phyloP scores from a whole-genome alignment of 2,113 vertebrate species.

The Ciconia boyciana region DNA sequence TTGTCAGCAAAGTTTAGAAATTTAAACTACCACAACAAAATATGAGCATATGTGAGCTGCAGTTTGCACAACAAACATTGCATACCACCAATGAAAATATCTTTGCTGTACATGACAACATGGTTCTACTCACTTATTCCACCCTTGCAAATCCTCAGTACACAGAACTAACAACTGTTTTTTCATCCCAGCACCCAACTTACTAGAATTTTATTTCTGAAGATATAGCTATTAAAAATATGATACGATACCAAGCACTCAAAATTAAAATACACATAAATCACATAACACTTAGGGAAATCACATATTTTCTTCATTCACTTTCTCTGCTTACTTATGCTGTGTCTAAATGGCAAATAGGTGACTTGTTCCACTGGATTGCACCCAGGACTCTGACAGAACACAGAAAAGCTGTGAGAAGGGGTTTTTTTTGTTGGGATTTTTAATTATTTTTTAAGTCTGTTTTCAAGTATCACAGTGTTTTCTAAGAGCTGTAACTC shows the following conservation, averaged over 20 bases:
- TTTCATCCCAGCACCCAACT: not conserved
- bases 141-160: not conserved
- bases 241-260: not conserved
- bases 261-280: not conserved
- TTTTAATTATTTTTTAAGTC: not conserved
- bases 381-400: not conserved
- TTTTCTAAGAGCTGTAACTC: not conserved
- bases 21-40: not conserved
- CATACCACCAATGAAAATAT: not conserved
- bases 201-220: not conserved
- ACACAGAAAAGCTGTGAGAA: not conserved
- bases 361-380: not conserved
- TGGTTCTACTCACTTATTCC: not conserved
- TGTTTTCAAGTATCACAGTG: not conserved
- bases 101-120: not conserved
- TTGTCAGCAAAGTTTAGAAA: not conserved
- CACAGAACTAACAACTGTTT: not conserved
- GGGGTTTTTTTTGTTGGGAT: not conserved
- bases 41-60: not conserved
- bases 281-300: not conserved
- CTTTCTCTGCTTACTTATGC: not conserved
- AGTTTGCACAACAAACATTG: not conserved
- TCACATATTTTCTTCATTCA: not conserved
- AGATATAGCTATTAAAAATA: not conserved
- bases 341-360: not conserved